Evolutionary conservation across 2,797 vertebrate species (phyloP).

Genomic region (Peromyscus aztecus): DNA sequence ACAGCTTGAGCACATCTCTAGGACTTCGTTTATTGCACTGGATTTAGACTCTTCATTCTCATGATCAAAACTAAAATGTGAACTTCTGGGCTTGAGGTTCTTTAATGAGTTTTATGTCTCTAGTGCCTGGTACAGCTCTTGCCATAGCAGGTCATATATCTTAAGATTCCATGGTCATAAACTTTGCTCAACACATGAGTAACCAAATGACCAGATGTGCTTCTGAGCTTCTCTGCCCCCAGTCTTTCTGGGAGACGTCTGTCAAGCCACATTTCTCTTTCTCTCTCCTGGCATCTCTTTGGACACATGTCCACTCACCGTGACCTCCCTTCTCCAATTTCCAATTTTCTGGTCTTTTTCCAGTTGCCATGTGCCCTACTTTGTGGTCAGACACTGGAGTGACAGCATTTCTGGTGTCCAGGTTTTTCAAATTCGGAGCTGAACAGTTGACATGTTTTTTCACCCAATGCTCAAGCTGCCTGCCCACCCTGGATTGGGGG

Average conservation of each 20-base stretch:
- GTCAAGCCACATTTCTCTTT: not conserved
- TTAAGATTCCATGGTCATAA: not conserved
- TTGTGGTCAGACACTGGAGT: not conserved
- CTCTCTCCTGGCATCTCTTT: not conserved
- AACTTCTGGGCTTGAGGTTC: not conserved
- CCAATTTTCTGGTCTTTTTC: not conserved
- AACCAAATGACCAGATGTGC: not conserved
- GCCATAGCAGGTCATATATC: not conserved
- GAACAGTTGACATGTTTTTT: not conserved
- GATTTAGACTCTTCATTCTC: not conserved
- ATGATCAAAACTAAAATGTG: not conserved
- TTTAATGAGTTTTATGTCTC: not conserved
- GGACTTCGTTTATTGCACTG: not conserved
- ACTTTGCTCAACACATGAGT: not conserved
- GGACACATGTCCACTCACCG: not conserved
- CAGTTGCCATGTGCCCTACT: not conserved
- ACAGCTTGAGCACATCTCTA: not conserved
- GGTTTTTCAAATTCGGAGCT: not conserved
- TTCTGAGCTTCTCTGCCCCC: not conserved
- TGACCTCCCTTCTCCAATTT: not conserved
- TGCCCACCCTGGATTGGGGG: not conserved
- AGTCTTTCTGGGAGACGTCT: not conserved
- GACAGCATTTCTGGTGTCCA: not conserved
- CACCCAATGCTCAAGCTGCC: not conserved
- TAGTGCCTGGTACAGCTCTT: not conserved